Base-by-base conservation (phyloP, 2,888 invertebrate genomes). In the Platypus cylindrus region DNA sequence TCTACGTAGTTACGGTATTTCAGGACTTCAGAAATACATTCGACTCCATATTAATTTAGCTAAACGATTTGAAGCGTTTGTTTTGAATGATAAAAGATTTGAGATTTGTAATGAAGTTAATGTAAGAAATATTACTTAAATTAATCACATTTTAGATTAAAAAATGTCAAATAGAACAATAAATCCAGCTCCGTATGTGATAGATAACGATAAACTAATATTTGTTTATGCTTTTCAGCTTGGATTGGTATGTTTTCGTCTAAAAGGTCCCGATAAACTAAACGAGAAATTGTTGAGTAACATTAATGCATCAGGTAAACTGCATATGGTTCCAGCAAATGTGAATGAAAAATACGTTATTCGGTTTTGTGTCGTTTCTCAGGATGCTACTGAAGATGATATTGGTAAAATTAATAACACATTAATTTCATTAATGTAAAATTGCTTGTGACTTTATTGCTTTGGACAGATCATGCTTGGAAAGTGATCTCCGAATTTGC, bases 241-340 rank as follows among this genome's bases (percentile, higher is more conserved):
- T 61, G 93, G 91, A 0, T 64, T 94, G 38, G 91, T 93, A 1
- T 93, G 91, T 58, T 94, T 94, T 59, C 80, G 91, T 1, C 68
- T 91, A 11, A 76, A 78, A 55, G 87, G 86, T 35, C 60, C 66
- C 3, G 78, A 79, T 49, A 80, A 82, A 50, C 55, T 90, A 32
- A 95, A 95, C 59, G 90, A 94, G 62, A 89, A 87, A 59, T 67
- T 97, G 23, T 63, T 97, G 49, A 87, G 89, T 39, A 75, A 76
- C 45, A 89, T 97, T 49, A 97, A 97, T 56, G 93, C 86, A 39
- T 91, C 93, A 3, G 95, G 93, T 9, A 85, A 84, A 59, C 66
- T 97, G 41, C 95, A 97, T 60, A 95, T 97, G 94, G 94, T 94
- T 8, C 94, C 94, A 1, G 87, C 94, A 0, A 78, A 75, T 27